phyloP scores from a whole-genome alignment of 2,888 invertebrate genomes.

The Pterostichus madidus region DNA sequence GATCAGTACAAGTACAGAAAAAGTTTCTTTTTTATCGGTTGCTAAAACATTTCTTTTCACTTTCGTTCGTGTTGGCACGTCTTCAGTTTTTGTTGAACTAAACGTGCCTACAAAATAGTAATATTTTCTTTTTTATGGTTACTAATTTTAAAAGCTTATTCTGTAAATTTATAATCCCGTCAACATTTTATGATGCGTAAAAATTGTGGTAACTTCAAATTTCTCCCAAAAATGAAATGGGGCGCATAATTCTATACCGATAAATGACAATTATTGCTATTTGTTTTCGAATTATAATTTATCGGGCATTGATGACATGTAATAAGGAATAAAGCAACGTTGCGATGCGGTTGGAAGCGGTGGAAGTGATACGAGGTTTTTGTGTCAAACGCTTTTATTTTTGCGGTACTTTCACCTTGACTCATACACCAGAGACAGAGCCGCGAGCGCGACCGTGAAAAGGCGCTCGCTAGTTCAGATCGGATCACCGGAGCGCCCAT shows the following conservation, averaged over 20 bases:
- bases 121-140: background rate
- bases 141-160: background rate
- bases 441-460: constrained; percentile 58
- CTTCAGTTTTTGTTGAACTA: background rate
- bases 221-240: background rate
- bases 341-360: background rate
- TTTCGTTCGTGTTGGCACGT: background rate
- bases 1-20: background rate
- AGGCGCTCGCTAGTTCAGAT: background rate
- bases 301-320: background rate
- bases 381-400: constrained; percentile 66
- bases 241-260: background rate
- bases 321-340: background rate
- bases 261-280: background rate
- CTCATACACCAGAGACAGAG: constrained; percentile 2
- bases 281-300: background rate
- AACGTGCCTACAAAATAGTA: background rate
- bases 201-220: background rate
- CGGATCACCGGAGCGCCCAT: constrained; percentile 24
- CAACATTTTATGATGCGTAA: constrained; percentile 18
- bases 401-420: constrained; percentile 66
- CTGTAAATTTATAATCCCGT: background rate
- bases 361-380: constrained; percentile 60
- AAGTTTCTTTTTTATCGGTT: constrained; percentile 9
- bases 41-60: constrained; percentile 25